Evolutionary conservation across 2,113 vertebrate genomes (phyloP).

Genomic region (Cacatua alba): DNA sequence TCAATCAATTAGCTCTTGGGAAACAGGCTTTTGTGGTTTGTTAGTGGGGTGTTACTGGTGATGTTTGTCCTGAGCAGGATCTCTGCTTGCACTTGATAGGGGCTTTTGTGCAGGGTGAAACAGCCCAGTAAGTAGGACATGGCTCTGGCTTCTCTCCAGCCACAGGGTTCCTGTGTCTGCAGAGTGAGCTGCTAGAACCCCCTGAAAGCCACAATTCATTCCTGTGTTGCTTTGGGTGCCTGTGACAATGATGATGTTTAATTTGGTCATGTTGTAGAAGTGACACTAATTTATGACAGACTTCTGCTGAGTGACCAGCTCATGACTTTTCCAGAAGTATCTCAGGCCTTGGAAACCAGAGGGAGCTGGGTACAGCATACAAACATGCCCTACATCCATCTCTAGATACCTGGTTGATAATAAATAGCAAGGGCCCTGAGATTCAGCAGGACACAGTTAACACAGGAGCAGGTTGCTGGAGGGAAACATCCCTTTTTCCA

Average conservation of each 20-base stretch:
- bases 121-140: not conserved
- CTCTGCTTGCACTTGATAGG: not conserved
- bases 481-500: not conserved
- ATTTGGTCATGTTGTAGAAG: not conserved
- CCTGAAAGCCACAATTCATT: not conserved
- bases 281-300: not conserved
- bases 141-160: not conserved
- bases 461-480: not conserved
- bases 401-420: rapidly evolving
- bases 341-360: not conserved
- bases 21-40: conserved; percentile 42
- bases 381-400: not conserved
- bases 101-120: not conserved
- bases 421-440: not conserved
- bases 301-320: not conserved
- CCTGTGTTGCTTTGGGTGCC: not conserved
- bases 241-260: rapidly evolving
- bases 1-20: conserved; percentile 24
- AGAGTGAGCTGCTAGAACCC: not conserved
- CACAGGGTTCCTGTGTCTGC: not conserved
- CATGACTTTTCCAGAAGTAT: not conserved
- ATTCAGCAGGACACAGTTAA: not conserved
- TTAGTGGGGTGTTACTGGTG: not conserved
- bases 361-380: rapidly evolving
- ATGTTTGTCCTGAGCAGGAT: not conserved